Conservation (phyloP, 2,113 vertebrate species). For the Tapirus terrestris region DNA sequence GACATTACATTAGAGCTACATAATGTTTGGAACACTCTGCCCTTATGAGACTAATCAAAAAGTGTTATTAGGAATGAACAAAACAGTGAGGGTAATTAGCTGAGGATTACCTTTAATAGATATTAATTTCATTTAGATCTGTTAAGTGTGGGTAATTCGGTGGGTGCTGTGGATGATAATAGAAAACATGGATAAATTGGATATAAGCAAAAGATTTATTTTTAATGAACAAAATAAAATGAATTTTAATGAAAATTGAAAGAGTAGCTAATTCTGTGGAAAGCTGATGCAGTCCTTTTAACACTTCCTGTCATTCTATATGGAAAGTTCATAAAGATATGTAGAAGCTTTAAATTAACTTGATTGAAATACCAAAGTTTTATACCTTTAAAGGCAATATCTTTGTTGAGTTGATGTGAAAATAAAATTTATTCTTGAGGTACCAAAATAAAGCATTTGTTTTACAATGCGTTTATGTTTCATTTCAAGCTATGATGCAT, state of each 20-base stretch:
- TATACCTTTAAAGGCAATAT: not conserved
- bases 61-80: slow-evolving; percentile 77
- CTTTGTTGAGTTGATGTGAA: not conserved
- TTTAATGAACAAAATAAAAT: slow-evolving; percentile 77
- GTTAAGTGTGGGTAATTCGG: slow-evolving; percentile 78
- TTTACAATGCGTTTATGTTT: not conserved
- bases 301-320: not conserved
- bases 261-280: slow-evolving; percentile 49
- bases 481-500: not conserved
- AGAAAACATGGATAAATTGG: slow-evolving; percentile 79
- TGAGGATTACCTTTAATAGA: slow-evolving; percentile 77
- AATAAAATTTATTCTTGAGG: not conserved
- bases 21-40: slow-evolving; percentile 55
- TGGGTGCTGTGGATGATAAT: slow-evolving; percentile 78
- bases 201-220: slow-evolving; percentile 72
- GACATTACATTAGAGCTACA: slow-evolving; percentile 51
- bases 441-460: not conserved
- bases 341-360: not conserved
- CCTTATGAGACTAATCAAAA: slow-evolving; percentile 76
- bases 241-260: slow-evolving; percentile 78
- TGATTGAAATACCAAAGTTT: not conserved
- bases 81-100: slow-evolving; percentile 68
- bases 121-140: slow-evolving; percentile 83
- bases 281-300: slow-evolving; percentile 10
- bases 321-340: slow-evolving; percentile 33